Percentiles rank a stretch among this genome's conserved stretches.
These are phyloP conservation scores for Epizoanthus scotinus DNA, from an alignment of 92 coral and sea anemone genomes.

Conservation along the genomic window DNA sequence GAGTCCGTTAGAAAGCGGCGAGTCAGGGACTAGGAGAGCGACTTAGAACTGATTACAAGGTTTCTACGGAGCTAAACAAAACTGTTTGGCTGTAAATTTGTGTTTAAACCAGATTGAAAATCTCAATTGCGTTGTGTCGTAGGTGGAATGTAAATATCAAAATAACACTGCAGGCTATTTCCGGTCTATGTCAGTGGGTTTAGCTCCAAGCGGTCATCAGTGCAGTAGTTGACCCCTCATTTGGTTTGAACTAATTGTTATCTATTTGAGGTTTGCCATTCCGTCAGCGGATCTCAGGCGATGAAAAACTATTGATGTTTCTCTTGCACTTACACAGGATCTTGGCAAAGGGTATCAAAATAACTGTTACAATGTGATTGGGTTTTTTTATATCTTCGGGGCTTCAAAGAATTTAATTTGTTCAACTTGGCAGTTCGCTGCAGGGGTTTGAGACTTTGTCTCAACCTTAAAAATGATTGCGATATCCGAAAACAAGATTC, in stretches of 20 bases:
- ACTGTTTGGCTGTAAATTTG: too few species aligned
- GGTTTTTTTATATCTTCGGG: not conserved
- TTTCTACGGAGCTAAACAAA: too few species aligned
- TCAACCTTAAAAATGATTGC: conserved; percentile 19
- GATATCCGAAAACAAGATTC: conserved; percentile 13
- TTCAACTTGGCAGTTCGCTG: conserved; percentile 31
- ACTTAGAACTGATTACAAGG: too few species aligned
- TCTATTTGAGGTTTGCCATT: not conserved
- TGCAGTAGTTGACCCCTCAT: not conserved
- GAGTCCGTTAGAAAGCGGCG: too few species aligned
- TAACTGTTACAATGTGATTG: not conserved
- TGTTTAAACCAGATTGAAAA: too few species aligned
- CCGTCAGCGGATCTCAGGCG: not conserved
- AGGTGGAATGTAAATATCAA: conserved; percentile 14
- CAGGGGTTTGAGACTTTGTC: conserved; percentile 28
- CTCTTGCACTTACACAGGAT: not conserved
- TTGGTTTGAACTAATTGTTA: not conserved
- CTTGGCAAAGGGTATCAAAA: not conserved
- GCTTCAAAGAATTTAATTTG: conserved; percentile 7
- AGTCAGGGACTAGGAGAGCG: too few species aligned
- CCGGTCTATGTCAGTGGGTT: conserved; percentile 14
- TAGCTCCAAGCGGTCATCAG: not conserved
- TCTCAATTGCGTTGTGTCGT: not conserved
- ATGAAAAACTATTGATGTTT: not conserved
- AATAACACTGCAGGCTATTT: conserved; percentile 10